Base-by-base conservation (phyloP, 2,888 invertebrate species). In the Conistra vaccinii region DNA sequence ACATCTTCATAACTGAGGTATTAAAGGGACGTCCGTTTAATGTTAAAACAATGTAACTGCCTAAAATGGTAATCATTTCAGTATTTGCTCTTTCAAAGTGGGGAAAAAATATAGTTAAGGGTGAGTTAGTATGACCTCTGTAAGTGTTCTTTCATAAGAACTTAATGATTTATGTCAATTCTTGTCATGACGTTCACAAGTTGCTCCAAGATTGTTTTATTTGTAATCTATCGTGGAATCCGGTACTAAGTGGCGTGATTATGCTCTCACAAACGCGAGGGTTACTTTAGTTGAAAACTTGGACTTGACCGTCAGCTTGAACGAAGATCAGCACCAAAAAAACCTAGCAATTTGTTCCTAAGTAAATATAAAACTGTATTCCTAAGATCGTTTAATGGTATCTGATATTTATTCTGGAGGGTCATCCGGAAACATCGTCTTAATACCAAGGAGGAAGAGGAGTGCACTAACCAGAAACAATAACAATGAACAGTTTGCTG, bases 1-100 rank as follows among this genome's bases (percentile, higher is more conserved):
- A 84, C 82, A 79, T 81, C 85, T 84, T 76, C 42, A 84, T 84
- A 63, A 58, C 57, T n/a, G 6, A 17, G 20, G 32, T 29, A 60
- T 29, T 72, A 35, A 42, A 35, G 9, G 10, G 4, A 66, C 39
- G 17, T 57, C n/a, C 65, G 14, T 69, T 68, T 58, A 39, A 63
- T 48, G 29, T 7, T 67, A 45, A 55, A 35, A 83, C 57, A 29
- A 26, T 51, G 53, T 65, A 53, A 26, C 48, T 20, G 20, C 29
- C 51, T 39, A 69, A 73, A 68, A 70, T 68, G 45, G 45, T 61
- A 72, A 67, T 57, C 51, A 32, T 7, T 78, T 39, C 9, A 55
- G 12, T 42, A 14, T 45, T 32, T 61, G 51, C 17, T 55, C 26
- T 61, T 69, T 70, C 1, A 45, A 66, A 32, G 9, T 57, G 45